These are phyloP conservation scores for Pediacus dermestoides DNA, from an alignment of 2,888 invertebrate species.

Conservation along the genomic window DNA sequence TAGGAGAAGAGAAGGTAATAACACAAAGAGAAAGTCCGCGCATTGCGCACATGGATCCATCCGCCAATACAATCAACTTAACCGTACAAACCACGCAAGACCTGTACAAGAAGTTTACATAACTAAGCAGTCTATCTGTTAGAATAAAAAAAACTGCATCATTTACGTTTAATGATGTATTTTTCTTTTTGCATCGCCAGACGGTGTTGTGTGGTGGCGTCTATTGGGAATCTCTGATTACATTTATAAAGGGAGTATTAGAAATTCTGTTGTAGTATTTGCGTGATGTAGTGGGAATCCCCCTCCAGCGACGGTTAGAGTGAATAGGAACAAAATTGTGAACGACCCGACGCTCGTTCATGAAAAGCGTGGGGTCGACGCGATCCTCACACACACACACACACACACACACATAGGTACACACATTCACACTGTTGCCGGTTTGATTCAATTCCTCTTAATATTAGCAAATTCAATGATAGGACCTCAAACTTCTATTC, in stretches of 20 bases:
- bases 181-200: no score
- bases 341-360: constrained; percentile 13
- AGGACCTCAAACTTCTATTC: no score
- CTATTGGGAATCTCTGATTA: constrained; percentile 5
- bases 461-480: constrained; percentile 5
- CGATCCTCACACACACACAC: no score
- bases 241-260: constrained; percentile 3
- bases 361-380: constrained; percentile 13
- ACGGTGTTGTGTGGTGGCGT: no score
- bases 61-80: constrained; percentile 1
- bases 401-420: no score
- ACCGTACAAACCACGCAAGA: neutral
- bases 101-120: neutral
- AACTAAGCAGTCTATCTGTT: no score
- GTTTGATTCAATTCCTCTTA: constrained; percentile 14
- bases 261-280: constrained; percentile 9
- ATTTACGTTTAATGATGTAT: no score
- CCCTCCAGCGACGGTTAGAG: constrained; percentile 13
- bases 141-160: no score
- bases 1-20: constrained; percentile 5
- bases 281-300: constrained; percentile 3
- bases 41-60: constrained; percentile 6
- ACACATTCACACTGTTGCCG: constrained; percentile 14
- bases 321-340: constrained; percentile 23
- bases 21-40: constrained; percentile 8